Evolutionary conservation across 2,888 invertebrate species (phyloP).

Genomic region (Ormyrus pomaceus): DNA sequence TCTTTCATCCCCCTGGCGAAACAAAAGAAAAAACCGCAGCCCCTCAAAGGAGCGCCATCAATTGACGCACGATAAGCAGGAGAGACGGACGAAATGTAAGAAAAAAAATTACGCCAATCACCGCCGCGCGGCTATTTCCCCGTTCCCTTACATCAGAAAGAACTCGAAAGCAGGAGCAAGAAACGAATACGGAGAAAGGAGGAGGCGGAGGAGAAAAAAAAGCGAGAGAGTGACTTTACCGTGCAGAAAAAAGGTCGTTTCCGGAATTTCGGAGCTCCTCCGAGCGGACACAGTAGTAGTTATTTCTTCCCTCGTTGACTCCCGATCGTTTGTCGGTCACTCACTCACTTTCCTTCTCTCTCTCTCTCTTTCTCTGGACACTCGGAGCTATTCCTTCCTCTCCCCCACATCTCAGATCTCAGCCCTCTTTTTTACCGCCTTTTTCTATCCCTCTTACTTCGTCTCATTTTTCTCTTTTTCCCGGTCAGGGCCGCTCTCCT

Average conservation of each 20-base stretch:
- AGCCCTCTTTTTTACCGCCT: conserved; percentile 1
- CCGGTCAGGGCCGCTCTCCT: background rate
- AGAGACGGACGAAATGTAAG: conserved; percentile 9
- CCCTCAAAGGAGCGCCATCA: conserved; percentile 16
- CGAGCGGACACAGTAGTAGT: conserved; percentile 46
- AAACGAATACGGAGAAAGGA: conserved; percentile 3
- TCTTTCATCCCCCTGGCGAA: conserved; percentile 31
- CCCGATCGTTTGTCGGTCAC: conserved; percentile 60
- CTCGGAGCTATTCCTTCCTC: conserved; percentile 23
- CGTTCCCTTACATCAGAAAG: background rate
- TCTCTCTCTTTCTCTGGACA: background rate
- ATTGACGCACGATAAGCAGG: conserved; percentile 47
- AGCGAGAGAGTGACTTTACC: conserved; percentile 34
- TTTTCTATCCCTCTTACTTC: background rate
- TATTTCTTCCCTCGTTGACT: conserved; percentile 61
- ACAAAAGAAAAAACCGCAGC: background rate
- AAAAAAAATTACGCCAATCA: conserved; percentile 55
- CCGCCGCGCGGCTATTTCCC: conserved; percentile 27
- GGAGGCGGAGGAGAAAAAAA: conserved; percentile 15
- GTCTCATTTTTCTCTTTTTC: conserved; percentile 22
- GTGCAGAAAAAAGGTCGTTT: conserved; percentile 56
- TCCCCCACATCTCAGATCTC: conserved; percentile 31
- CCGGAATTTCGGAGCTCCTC: conserved; percentile 56
- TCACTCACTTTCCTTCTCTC: conserved; percentile 9
- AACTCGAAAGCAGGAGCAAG: background rate